Percentiles rank a stretch among this genome's conserved stretches.
Evolutionary conservation across 2,113 vertebrate genomes (phyloP).

Genomic region (Hiodon tergisus): DNA sequence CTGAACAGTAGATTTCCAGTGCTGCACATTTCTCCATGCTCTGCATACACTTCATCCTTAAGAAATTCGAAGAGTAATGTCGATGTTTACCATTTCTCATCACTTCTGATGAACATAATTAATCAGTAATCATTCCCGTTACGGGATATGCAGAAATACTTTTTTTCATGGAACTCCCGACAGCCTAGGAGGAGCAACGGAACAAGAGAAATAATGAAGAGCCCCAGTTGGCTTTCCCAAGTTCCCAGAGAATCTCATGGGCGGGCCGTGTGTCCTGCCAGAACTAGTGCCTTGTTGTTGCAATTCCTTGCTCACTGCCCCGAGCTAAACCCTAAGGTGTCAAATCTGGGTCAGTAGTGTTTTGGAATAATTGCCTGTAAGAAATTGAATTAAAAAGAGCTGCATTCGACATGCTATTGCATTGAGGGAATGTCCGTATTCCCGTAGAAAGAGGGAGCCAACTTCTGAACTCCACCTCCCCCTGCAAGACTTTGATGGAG

Average conservation of each 20-base stretch:
- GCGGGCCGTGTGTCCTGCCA: constrained; percentile 8
- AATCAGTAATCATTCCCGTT: constrained; percentile 20
- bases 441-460: constrained; percentile 34
- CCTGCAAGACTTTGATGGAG: constrained; percentile 45
- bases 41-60: not conserved
- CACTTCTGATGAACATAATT: constrained; percentile 33
- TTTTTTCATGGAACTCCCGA: constrained; percentile 5
- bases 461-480: constrained; percentile 53
- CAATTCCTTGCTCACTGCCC: constrained; percentile 4
- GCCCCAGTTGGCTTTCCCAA: constrained; percentile 16
- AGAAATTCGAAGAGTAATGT: not conserved
- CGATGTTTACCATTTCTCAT: constrained; percentile 29
- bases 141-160: constrained; percentile 29
- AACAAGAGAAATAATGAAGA: constrained; percentile 19
- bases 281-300: constrained; percentile 18
- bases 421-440: not conserved
- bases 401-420: constrained; percentile 10
- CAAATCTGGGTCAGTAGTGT: not conserved
- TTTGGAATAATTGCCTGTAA: not conserved
- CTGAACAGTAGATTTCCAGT: not conserved
- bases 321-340: not conserved
- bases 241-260: constrained; percentile 20
- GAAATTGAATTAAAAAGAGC: not conserved
- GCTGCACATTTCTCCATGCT: not conserved
- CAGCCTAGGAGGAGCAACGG: not conserved